Conservation (phyloP, 2,113 vertebrate species). For the Pelecanoides urinatrix region DNA sequence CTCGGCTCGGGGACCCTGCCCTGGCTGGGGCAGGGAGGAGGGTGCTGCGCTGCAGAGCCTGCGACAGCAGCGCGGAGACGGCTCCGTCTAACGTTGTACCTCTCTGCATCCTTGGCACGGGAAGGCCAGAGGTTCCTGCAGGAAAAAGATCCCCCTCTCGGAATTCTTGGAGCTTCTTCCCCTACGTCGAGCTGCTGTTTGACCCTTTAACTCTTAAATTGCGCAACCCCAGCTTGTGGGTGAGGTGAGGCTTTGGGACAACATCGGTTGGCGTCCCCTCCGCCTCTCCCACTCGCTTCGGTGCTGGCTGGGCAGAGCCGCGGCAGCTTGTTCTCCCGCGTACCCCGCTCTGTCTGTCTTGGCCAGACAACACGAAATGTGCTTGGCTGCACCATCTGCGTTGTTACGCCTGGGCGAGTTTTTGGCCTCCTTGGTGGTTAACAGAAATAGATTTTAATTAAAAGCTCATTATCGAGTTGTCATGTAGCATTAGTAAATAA, state of each 20-base stretch:
- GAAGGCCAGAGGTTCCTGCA: not conserved
- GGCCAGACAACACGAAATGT: not conserved
- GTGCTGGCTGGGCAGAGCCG: not conserved
- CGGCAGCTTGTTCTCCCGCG: rapidly evolving
- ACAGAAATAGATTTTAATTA: conserved; percentile 65
- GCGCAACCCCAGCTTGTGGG: too few species aligned
- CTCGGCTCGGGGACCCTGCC: not conserved
- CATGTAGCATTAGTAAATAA: conserved; percentile 60
- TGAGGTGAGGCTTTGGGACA: not conserved
- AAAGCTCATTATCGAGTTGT: conserved; percentile 56
- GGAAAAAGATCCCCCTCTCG: rapidly evolving
- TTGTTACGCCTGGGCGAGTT: not conserved
- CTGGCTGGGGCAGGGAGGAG: rapidly evolving
- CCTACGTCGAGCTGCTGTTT: rapidly evolving
- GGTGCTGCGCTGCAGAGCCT: rapidly evolving
- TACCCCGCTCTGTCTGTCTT: rapidly evolving
- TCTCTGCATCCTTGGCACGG: not conserved
- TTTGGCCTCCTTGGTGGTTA: conserved; percentile 50
- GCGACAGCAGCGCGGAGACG: rapidly evolving
- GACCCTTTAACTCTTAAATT: rapidly evolving
- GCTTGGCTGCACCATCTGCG: not conserved
- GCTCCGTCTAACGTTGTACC: rapidly evolving
- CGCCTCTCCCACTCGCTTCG: rapidly evolving
- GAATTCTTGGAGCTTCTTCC: not conserved
- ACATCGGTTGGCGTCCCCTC: not conserved